Base-by-base conservation (phyloP, 2,797 vertebrate genomes). In the Avahi laniger region DNA sequence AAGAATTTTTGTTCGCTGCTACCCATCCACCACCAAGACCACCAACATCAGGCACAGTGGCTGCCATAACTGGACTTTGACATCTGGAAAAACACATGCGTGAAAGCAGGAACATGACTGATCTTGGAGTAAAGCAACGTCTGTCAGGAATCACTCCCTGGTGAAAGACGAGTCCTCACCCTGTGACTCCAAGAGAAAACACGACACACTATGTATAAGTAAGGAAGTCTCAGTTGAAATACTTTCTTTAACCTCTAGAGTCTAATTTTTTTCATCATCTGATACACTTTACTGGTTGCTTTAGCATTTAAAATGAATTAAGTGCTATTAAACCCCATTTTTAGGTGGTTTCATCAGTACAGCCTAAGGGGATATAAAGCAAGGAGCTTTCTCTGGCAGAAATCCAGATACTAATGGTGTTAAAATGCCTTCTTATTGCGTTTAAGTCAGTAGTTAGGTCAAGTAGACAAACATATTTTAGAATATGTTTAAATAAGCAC, bases 391-490 rank as follows among this genome's bases (percentile, higher is more conserved):
- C 82, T 96, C 97, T 98, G 98, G 98, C 98, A 98, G 95, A 41
- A 98, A 98, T 98, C 98, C 98, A 98, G 93, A 97, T 98, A 91
- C 97, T 98, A 98, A 98, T 98, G 97, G 97, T 98, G 98, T 98
- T 98, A 98, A 98, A 98, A 98, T 97, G 97, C 69, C 79, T 98
- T 97, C 97, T 98, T 97, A 98, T 86, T 98, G 78, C 95, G 33
- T 98, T 98, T 98, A 98, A 98, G 97, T 97, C 97, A 97, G 97
- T 96, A 97, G 98, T 97, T 98, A 98, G 98, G 98, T 98, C 98
- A 98, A 98, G 70, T 35, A 98, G 98, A 98, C 96, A 98, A 98
- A 98, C 93, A 97, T 95, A 98, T 98, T 98, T 98, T 97, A 98
- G 91, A 97, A 70, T 88, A 97, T 96, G 97, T 98, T 98, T 98